Conservation (phyloP, 2,888 invertebrate genomes). For the Cryptocheilus praepositus region DNA sequence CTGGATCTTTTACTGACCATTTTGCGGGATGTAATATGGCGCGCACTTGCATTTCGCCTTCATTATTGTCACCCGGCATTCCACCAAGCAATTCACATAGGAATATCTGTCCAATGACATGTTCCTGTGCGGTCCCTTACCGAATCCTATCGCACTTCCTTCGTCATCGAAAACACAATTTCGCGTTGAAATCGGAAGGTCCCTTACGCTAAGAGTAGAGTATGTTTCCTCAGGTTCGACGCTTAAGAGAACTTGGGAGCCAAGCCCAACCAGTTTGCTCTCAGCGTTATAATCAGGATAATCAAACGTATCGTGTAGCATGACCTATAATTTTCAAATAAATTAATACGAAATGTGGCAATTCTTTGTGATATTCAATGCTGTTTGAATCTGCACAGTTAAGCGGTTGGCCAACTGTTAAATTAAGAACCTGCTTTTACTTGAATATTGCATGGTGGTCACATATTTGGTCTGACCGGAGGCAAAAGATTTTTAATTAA, state of each 20-base stretch:
- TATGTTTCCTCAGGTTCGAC: slow-evolving; percentile 81
- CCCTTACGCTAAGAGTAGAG: slow-evolving; percentile 77
- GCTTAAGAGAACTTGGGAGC: slow-evolving; percentile 79
- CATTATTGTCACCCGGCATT: slow-evolving; percentile 77
- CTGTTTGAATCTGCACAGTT: too few relatives aligned
- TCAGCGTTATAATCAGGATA: slow-evolving; percentile 80
- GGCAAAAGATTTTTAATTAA: too few relatives aligned
- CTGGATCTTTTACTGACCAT: slow-evolving; percentile 60
- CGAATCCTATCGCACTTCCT: slow-evolving; percentile 43
- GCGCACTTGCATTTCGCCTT: slow-evolving; percentile 78
- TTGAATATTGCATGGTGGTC: too few relatives aligned
- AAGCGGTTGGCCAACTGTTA: too few relatives aligned
- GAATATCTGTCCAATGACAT: slow-evolving; percentile 76
- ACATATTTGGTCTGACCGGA: too few relatives aligned
- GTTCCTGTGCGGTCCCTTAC: slow-evolving; percentile 47
- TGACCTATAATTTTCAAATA: slow-evolving; percentile 73
- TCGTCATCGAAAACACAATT: slow-evolving; percentile 80
- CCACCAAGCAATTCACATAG: slow-evolving; percentile 81
- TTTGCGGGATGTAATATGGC: slow-evolving; percentile 78
- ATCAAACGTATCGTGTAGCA: slow-evolving; percentile 81
- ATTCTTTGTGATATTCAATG: too few relatives aligned
- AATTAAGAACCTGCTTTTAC: too few relatives aligned
- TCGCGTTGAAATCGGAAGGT: slow-evolving; percentile 75
- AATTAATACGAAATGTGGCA: background rate
- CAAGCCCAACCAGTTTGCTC: slow-evolving; percentile 78